Conservation (phyloP, 1,140 invertebrate species). For the Drosophila ambigua region DNA sequence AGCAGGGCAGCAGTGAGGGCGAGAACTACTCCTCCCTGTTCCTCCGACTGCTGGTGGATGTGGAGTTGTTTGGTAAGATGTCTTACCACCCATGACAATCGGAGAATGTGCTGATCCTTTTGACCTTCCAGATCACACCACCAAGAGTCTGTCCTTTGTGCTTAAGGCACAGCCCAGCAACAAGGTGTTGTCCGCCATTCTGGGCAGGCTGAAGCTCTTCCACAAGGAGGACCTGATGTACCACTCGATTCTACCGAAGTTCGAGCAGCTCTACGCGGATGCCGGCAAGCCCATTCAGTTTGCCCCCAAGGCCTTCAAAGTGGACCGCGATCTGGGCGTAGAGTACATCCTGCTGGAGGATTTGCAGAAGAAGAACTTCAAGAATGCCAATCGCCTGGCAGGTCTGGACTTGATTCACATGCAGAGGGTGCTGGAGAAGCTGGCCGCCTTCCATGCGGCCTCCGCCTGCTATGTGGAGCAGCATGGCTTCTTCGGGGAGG, state of each 20-base stretch:
- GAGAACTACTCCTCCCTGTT: slow-evolving; percentile 69
- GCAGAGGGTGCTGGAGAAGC: slow-evolving; percentile 84
- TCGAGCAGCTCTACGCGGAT: slow-evolving; percentile 66
- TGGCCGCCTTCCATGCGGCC: slow-evolving; percentile 86
- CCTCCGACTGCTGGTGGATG: slow-evolving; percentile 60
- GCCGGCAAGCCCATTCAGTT: slow-evolving; percentile 64
- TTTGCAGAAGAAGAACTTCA: slow-evolving; percentile 84
- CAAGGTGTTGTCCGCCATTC: slow-evolving; percentile 60
- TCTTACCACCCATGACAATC: not conserved
- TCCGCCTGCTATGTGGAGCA: slow-evolving; percentile 82
- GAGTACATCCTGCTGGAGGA: slow-evolving; percentile 85
- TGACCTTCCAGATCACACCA: slow-evolving; percentile 43
- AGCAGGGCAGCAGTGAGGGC: slow-evolving; percentile 37
- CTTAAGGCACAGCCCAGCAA: slow-evolving; percentile 67
- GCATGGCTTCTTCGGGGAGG: slow-evolving; percentile 63
- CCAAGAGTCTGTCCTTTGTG: slow-evolving; percentile 59
- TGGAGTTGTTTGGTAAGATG: slow-evolving; percentile 60
- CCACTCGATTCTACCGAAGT: slow-evolving; percentile 70
- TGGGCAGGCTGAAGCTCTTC: slow-evolving; percentile 63
- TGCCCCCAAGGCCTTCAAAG: slow-evolving; percentile 67
- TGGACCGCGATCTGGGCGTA: slow-evolving; percentile 66
- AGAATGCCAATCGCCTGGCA: slow-evolving; percentile 85
- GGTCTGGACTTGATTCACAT: slow-evolving; percentile 85
- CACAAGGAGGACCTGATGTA: slow-evolving; percentile 76
- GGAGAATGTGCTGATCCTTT: not conserved